Evolutionary conservation across 2,888 invertebrate species (phyloP), one percentile per base, ranked within the genome.

Genomic region (Schizaphis graminum): DNA sequence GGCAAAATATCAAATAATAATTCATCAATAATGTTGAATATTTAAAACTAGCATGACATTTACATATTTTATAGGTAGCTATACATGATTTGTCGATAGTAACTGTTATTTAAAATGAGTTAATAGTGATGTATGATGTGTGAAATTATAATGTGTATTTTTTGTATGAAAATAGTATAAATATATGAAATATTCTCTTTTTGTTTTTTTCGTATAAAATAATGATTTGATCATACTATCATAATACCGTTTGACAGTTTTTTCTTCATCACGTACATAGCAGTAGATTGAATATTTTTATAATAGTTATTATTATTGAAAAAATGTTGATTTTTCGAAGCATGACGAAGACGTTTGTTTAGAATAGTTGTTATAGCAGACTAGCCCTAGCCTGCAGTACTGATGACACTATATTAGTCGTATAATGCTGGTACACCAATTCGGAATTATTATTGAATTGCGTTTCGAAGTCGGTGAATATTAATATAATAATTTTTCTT

Each of bases 261-360:
- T 91, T 57, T 57, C n/a, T 57, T 26, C 11, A 16, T 89, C 26
- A 1, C n/a, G 28, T 41, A 61, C 13, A 11, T 8, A 24, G 41
- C 3, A 13, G 1, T n/a, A 49, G 24, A 35, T 90, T 49, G 7
- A 67, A 57, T 91, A 28, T 86, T 86, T 35, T 57, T 56, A n/a
- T 91, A n/a, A 57, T 47, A 84, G n/a, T 91, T 35, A 44, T 53
- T 26, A 84, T 84, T 84, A 77, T 77, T 77, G 35, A 28, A 91
- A 84, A 84, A 91, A 56, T 56, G 26, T 41, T 77, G 21, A 77
- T 90, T 77, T 90, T 53, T 85, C 28, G 8, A 53, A 84, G 56
- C 84, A 84, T 56, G 90, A 90, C 90, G 67, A 77, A 91, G 28
- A 1, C 28, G 47, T 47, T 84, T n/a, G 91, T 41, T 91, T 84